Evolutionary conservation across 2,888 invertebrate species (phyloP).

Genomic region (Monoplex corrugatus): DNA sequence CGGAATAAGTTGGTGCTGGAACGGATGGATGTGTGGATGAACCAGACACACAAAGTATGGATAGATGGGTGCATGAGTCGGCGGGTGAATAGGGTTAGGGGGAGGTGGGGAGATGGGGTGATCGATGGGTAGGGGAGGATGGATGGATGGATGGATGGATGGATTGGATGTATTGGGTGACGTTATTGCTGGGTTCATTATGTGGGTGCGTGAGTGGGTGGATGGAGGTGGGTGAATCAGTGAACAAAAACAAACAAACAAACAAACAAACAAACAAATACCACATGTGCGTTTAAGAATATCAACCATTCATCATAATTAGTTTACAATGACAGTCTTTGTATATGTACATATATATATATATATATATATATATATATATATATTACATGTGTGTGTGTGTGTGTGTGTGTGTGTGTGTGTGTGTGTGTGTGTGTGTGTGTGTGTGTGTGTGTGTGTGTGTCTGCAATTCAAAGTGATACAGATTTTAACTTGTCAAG

Average conservation of each 20-base stretch:
- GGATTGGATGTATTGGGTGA: background rate
- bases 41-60: too few species aligned
- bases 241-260: background rate
- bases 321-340: too few species aligned
- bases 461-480: background rate
- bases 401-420: background rate
- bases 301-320: too few species aligned
- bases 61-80: too few species aligned
- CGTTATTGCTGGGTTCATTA: too few species aligned
- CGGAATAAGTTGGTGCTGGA: background rate
- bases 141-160: background rate
- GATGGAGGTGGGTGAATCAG: background rate
- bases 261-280: background rate
- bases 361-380: too few species aligned
- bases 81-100: background rate
- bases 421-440: conserved; percentile 3
- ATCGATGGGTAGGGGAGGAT: background rate
- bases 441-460: background rate
- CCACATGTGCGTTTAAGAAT: too few species aligned
- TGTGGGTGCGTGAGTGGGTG: background rate
- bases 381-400: too few species aligned
- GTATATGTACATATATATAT: too few species aligned
- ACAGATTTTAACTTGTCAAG: too few species aligned
- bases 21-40: too few species aligned
- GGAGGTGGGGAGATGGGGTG: background rate